Base-by-base conservation (phyloP, 2,888 invertebrate species). In the Cremastinae sp. region DNA sequence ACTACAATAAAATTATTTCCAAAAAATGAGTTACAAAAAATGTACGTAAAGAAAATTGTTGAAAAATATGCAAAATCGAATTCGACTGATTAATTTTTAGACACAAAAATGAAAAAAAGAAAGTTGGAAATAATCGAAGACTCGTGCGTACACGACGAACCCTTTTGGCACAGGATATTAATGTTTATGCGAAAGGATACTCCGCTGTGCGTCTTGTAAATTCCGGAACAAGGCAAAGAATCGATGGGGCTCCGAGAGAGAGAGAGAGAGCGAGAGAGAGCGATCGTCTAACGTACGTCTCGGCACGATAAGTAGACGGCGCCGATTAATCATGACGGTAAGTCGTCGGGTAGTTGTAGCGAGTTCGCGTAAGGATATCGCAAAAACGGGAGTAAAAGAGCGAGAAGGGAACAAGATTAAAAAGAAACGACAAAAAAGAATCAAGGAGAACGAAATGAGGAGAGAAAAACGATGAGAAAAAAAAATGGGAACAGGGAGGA, bases 291-390 rank as follows among this genome's bases (percentile, higher is more conserved):
- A 75, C 61, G 71, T 75, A 56, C 38, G 66, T 75, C 71, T 65
- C 75, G 66, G 84, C 85, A 84, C 83, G 85, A 86, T 85, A 85
- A 85, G 85, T 85, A 86, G 86, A 84, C 85, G 85, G 85, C 85
- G 85, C 84, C 85, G 86, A 85, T 85, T 85, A 85, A 85, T 85
- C 85, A 85, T 84, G 84, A 77, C 75, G 79, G 84, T 86, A 85
- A 85, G 82, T 86, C 81, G 82, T 80, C 61, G 71, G 70, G 69
- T 72, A 68, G 68, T 41, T 69, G 62, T 61, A 53, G 41, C 22
- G 70, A 61, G 45, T 70, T 51, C 62, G 72, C 64, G 69, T 76
- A 73, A 76, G 73, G 66, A 66, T 79, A 78, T 74, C 75, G 68
- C 75, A 59, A 68, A 54, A 74, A 53, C 73, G 71, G 41, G 51